Percentiles rank a stretch among this genome's conserved stretches.
These are phyloP conservation scores for Musca domestica DNA, from an alignment of 1,140 invertebrate species.

Conservation along the genomic window DNA sequence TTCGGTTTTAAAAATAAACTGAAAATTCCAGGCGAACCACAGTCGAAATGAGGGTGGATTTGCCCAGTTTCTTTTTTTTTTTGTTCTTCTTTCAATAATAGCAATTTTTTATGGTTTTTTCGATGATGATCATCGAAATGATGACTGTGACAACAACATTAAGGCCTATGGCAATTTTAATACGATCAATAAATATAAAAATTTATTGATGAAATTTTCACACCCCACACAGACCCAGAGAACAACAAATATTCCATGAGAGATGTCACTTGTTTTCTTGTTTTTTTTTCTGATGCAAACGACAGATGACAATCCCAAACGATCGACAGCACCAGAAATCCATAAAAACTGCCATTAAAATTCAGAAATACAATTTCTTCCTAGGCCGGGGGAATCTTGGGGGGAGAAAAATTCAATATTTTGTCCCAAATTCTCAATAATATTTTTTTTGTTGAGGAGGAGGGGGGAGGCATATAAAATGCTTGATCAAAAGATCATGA, in stretches of 20 bases:
- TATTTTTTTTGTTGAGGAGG: neutral
- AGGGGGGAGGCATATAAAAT: neutral
- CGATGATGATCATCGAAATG: neutral
- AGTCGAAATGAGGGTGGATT: neutral
- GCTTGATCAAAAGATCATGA: slow-evolving; percentile 16
- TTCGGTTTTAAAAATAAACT: too few species aligned
- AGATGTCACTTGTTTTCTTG: too few species aligned
- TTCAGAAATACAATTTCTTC: too few species aligned
- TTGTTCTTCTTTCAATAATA: too few species aligned
- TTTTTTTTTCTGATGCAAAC: too few species aligned
- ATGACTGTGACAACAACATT: too few species aligned
- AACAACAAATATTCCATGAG: neutral
- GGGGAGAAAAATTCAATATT: too few species aligned
- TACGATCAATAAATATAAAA: slow-evolving; percentile 21
- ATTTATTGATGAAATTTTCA: slow-evolving; percentile 18
- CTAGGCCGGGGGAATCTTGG: too few species aligned
- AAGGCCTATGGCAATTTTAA: slow-evolving; percentile 2
- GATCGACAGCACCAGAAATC: neutral
- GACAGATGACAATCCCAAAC: neutral
- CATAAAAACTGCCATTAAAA: slow-evolving; percentile 1
- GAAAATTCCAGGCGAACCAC: too few species aligned
- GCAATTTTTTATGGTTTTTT: neutral
- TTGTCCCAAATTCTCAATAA: neutral
- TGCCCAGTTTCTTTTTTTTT: too few species aligned
- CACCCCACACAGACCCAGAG: slow-evolving; percentile 6